Conservation (phyloP, 2,888 invertebrate species). For the Cabera pusaria region DNA sequence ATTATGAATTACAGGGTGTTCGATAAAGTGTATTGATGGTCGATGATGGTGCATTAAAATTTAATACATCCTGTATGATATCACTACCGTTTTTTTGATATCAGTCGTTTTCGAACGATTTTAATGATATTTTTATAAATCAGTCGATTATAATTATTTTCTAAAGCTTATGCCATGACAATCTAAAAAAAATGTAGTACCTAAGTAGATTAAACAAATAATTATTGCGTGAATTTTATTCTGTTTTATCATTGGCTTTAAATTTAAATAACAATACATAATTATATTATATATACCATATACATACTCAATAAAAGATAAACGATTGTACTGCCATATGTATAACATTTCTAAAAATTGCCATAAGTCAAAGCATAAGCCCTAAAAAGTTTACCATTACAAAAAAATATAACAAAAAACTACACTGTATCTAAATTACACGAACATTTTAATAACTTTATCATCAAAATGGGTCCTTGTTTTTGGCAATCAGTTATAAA, state of each 20-base stretch:
- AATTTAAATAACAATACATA: too few species aligned
- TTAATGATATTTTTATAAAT: slow-evolving; percentile 31
- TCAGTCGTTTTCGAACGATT: slow-evolving; percentile 30
- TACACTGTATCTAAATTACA: slow-evolving; percentile 14
- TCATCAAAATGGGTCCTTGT: slow-evolving; percentile 28
- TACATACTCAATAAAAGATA: too few species aligned
- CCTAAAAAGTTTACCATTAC: slow-evolving; percentile 26
- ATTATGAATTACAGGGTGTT: slow-evolving; percentile 28
- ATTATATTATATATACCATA: too few species aligned
- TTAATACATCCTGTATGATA: slow-evolving; percentile 27
- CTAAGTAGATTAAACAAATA: too few species aligned
- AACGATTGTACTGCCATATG: neutral
- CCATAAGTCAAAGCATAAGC: slow-evolving; percentile 23
- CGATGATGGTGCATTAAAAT: slow-evolving; percentile 24
- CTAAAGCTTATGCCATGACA: slow-evolving; percentile 16
- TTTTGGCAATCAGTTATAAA: slow-evolving; percentile 30
- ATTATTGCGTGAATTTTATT: too few species aligned
- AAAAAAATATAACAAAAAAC: slow-evolving; percentile 20
- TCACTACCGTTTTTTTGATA: slow-evolving; percentile 20
- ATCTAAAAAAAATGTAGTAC: too few species aligned
- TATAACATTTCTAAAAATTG: slow-evolving; percentile 1
- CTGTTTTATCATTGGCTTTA: too few species aligned
- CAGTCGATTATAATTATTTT: slow-evolving; percentile 29
- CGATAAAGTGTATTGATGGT: slow-evolving; percentile 17
- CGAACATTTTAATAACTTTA: slow-evolving; percentile 5